phyloP scores from a whole-genome alignment of 2,797 vertebrate species.

The Gadopsis marmoratus region DNA sequence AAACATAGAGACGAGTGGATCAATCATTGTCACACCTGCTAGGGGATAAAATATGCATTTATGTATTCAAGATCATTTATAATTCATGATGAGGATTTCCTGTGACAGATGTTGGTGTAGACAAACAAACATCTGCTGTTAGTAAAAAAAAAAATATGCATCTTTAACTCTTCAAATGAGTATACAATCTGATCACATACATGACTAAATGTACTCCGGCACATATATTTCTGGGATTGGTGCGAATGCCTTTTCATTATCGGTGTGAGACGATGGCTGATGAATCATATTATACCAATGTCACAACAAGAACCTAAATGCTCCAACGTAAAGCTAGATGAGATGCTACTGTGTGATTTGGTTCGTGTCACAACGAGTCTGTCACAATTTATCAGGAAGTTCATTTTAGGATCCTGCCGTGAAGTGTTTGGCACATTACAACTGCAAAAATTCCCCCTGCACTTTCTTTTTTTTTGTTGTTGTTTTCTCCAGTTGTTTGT shows the following conservation, averaged over 20 bases:
- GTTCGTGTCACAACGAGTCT: slow-evolving; percentile 48
- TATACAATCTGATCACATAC: neutral
- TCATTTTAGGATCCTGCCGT: slow-evolving; percentile 25
- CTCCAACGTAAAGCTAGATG: slow-evolving; percentile 31
- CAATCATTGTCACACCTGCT: neutral
- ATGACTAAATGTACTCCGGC: neutral
- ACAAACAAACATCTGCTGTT: slow-evolving; percentile 21
- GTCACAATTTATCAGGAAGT: slow-evolving; percentile 32
- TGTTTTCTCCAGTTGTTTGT: slow-evolving; percentile 50
- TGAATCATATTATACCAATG: slow-evolving; percentile 36
- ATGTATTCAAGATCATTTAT: neutral
- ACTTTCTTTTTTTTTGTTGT: slow-evolving; percentile 4
- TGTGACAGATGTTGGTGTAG: slow-evolving; percentile 18
- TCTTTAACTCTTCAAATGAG: neutral
- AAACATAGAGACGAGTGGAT: neutral
- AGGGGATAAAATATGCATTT: slow-evolving; percentile 6
- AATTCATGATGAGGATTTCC: slow-evolving; percentile 9
- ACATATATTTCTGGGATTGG: slow-evolving; percentile 15
- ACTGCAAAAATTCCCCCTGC: slow-evolving; percentile 19
- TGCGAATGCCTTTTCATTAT: slow-evolving; percentile 32
- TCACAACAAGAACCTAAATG: slow-evolving; percentile 50
- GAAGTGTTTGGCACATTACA: slow-evolving; percentile 34
- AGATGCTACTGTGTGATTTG: slow-evolving; percentile 51
- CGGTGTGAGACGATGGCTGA: slow-evolving; percentile 25
- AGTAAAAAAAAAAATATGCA: neutral